phyloP scores from a whole-genome alignment of 2,888 invertebrate species.

The Cylindroiulus punctatus region DNA sequence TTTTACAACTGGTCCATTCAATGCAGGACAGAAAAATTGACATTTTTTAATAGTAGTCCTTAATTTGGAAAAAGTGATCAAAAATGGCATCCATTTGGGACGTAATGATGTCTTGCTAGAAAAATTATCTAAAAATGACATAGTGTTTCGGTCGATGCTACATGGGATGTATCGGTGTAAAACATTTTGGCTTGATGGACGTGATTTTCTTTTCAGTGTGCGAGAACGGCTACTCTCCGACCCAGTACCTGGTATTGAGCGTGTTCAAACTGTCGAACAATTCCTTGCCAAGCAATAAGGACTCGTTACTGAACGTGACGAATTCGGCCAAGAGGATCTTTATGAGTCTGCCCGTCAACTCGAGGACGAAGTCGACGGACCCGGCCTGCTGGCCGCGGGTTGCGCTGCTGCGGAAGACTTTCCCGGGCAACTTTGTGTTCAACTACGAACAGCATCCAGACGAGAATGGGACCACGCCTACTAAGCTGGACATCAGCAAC shows the following conservation, averaged over 20 bases:
- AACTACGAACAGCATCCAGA: conserved; percentile 76
- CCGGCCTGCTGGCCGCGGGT: conserved; percentile 59
- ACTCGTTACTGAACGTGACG: conserved; percentile 53
- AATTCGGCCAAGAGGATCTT: conserved; percentile 58
- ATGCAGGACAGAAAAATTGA: no score
- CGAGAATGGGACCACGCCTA: conserved; percentile 74
- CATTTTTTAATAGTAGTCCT: no score
- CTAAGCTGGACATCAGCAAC: conserved; percentile 74
- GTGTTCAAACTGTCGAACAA: conserved; percentile 58
- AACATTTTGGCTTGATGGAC: neutral
- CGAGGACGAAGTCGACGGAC: conserved; percentile 52
- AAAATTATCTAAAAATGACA: no score
- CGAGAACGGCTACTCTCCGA: conserved; percentile 58
- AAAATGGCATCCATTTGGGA: no score
- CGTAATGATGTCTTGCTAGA: no score
- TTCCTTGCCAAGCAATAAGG: conserved; percentile 50
- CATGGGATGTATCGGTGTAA: no score
- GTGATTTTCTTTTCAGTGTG: conserved; percentile 55
- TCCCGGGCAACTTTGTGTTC: conserved; percentile 79
- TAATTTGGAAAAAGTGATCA: no score
- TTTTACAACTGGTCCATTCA: no score
- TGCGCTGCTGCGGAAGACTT: conserved; percentile 72
- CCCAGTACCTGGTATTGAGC: conserved; percentile 58
- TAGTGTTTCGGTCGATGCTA: no score
- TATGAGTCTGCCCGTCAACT: conserved; percentile 57